A percentile compares a stretch with the other conserved stretches of the same genome.
These are phyloP conservation scores for Cavia porcellus DNA, from an alignment of 2,113 vertebrate genomes.

Conservation along the genomic window DNA sequence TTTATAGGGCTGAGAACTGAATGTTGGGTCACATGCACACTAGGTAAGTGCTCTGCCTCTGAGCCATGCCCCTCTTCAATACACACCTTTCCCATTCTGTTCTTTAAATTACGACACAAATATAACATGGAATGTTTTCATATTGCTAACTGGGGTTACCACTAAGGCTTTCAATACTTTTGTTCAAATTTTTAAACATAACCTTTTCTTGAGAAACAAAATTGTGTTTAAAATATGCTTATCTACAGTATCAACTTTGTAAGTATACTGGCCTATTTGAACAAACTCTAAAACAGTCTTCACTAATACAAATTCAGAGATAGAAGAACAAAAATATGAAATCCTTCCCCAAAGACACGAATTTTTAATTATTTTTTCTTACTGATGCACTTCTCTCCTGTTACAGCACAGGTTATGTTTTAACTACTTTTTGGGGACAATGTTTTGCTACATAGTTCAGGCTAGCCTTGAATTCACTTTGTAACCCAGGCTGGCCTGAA, in stretches of 20 bases:
- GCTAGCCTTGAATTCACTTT: not conserved
- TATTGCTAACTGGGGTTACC: not conserved
- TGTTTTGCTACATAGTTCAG: not conserved
- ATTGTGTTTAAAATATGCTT: slow-evolving; percentile 1
- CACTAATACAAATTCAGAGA: slow-evolving; percentile 48
- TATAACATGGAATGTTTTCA: slow-evolving; percentile 23
- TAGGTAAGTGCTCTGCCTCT: not conserved
- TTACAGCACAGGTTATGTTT: not conserved
- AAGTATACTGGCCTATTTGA: not conserved
- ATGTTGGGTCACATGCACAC: not conserved
- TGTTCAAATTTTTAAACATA: slow-evolving; percentile 22
- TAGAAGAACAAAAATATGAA: slow-evolving; percentile 48
- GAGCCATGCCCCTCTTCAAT: not conserved
- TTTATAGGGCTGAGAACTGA: not conserved
- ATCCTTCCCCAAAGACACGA: not conserved
- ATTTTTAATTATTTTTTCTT: not conserved
- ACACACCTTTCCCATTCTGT: not conserved
- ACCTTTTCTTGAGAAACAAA: not conserved
- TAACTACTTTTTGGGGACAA: not conserved
- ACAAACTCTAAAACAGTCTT: slow-evolving; percentile 45
- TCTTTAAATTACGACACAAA: not conserved
- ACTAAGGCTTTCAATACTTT: not conserved
- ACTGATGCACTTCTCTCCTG: slow-evolving; percentile 42
- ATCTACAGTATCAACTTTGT: not conserved
- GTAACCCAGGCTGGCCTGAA: not conserved